Percentiles rank a stretch among this genome's conserved stretches.
These are phyloP conservation scores for Phylloscopus trochilus DNA, from an alignment of 2,113 vertebrate species.

Conservation along the genomic window DNA sequence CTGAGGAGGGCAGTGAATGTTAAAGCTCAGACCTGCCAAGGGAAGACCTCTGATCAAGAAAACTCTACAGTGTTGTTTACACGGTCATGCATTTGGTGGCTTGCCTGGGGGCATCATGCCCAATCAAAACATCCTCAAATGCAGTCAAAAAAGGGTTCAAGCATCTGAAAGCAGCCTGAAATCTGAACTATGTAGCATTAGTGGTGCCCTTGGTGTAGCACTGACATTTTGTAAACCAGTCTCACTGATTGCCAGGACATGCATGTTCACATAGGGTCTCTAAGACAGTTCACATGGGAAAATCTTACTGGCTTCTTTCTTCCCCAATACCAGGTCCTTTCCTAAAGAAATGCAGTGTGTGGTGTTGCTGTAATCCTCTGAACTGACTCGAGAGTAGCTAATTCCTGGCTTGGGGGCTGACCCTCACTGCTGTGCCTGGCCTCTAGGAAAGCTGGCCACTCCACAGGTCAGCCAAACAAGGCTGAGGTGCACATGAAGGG, in stretches of 20 bases:
- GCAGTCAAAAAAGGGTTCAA: not conserved
- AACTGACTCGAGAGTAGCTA: not conserved
- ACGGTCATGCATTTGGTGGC: not conserved
- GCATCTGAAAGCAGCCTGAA: not conserved
- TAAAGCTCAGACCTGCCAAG: not conserved
- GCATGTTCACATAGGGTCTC: not conserved
- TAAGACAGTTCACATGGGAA: not conserved
- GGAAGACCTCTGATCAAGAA: not conserved
- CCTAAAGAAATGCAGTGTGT: not conserved
- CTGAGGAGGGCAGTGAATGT: not conserved
- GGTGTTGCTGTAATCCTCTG: not conserved
- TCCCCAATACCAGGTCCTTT: not conserved
- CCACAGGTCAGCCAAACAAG: not conserved
- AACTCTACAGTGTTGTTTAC: not conserved
- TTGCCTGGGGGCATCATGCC: not conserved
- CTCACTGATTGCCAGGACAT: not conserved
- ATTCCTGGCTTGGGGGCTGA: not conserved
- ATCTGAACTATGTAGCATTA: not conserved
- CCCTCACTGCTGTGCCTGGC: rapidly evolving
- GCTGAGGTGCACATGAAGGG: not conserved
- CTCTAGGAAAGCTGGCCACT: not conserved
- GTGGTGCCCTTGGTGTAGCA: not conserved
- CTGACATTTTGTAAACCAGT: not conserved
- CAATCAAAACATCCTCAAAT: not conserved
- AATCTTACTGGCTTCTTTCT: not conserved